A percentile compares a stretch with the other conserved stretches of the same genome.
Conservation (phyloP, 2,888 invertebrate genomes). For the Ischnura elegans region DNA sequence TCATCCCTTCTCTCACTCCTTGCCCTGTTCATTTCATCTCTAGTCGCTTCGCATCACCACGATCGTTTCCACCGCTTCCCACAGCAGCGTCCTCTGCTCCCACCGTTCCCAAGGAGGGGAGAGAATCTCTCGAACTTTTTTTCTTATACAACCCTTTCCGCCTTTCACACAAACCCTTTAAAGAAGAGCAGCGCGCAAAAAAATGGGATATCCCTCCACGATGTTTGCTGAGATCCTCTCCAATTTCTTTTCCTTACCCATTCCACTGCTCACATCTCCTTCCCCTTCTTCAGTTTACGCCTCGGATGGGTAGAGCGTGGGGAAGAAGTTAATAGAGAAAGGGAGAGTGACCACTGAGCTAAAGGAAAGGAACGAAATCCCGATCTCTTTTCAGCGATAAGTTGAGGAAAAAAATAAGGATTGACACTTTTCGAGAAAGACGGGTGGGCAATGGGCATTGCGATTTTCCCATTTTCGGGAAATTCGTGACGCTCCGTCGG, state of each 20-base stretch:
- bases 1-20: neutral
- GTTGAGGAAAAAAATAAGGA: neutral
- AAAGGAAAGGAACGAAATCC: neutral
- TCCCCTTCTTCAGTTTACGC: neutral
- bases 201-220: neutral
- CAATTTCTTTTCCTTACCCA: no score
- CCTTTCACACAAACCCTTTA: slow-evolving; percentile 19
- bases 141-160: neutral
- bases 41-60: neutral
- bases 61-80: neutral
- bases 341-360: slow-evolving; percentile 24
- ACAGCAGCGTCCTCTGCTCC: neutral
- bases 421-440: neutral
- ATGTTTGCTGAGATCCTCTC: slow-evolving; percentile 18
- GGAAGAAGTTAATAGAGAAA: neutral
- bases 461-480: neutral
- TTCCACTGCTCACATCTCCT: neutral
- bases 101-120: slow-evolving; percentile 21
- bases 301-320: neutral
- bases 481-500: slow-evolving; percentile 12
- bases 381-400: neutral
- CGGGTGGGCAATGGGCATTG: slow-evolving; percentile 24
- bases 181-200: neutral
- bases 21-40: no score
- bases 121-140: neutral